Evolutionary conservation across 2,113 vertebrate genomes (phyloP).

Genomic region (Pantherophis guttatus): DNA sequence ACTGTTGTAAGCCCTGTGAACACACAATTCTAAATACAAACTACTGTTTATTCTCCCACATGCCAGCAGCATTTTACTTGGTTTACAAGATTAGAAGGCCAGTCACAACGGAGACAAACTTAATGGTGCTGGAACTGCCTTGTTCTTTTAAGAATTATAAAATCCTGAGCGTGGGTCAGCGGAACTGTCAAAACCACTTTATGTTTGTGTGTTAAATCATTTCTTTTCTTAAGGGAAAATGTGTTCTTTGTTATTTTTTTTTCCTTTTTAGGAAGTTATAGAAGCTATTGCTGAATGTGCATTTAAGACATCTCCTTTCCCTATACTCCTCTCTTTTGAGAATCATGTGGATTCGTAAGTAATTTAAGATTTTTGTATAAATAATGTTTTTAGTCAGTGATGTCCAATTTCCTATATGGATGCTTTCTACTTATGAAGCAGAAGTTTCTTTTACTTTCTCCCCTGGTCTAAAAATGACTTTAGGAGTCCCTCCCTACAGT

Average conservation of each 20-base stretch:
- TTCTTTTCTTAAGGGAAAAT: neutral
- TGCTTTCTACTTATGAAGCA: neutral
- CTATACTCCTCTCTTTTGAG: conserved; percentile 95
- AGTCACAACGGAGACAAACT: conserved; percentile 9
- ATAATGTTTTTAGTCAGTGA: neutral
- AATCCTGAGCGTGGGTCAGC: conserved; percentile 4
- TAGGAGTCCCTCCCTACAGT: neutral
- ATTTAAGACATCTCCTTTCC: conserved; percentile 96
- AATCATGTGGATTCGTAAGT: conserved; percentile 99
- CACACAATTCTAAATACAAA: conserved; percentile 7
- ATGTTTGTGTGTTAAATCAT: neutral
- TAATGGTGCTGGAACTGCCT: neutral
- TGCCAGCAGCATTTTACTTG: accelerated
- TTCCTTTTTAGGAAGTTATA: conserved; percentile 87
- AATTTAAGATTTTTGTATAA: conserved; percentile 26
- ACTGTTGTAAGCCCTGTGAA: neutral
- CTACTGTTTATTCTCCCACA: conserved; percentile 26
- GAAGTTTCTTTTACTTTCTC: neutral
- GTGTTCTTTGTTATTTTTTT: neutral
- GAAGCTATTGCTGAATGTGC: conserved; percentile 97
- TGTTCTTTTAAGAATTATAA: conserved; percentile 19
- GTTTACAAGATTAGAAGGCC: conserved; percentile 30
- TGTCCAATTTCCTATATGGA: neutral
- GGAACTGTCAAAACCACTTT: neutral
- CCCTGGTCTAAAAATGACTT: neutral